Conservation (phyloP, 2,888 invertebrate species). For the Lochmaea crataegi region DNA sequence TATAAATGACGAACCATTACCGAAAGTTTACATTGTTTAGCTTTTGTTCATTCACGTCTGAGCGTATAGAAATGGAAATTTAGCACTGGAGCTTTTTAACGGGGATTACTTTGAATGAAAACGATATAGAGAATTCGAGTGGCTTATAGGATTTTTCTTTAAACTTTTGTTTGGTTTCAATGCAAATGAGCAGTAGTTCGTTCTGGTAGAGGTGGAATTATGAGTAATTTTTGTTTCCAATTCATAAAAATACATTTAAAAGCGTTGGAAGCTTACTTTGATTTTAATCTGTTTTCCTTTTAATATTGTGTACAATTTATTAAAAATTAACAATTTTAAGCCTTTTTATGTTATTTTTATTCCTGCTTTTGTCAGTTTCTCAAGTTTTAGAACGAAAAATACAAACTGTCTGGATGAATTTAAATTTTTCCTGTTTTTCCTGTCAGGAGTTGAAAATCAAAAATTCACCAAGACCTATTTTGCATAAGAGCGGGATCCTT, state of each 20-base stretch:
- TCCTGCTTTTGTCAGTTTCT: neutral
- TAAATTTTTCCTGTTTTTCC: no score
- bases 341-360: neutral
- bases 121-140: neutral
- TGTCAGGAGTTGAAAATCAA: no score
- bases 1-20: conserved; percentile 2
- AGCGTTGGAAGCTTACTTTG: no score
- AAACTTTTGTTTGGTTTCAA: no score
- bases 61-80: conserved; percentile 15
- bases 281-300: no score
- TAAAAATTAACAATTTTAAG: neutral
- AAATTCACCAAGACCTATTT: no score
- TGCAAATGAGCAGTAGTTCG: no score
- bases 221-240: no score
- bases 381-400: neutral
- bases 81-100: neutral
- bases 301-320: neutral
- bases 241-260: no score
- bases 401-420: no score
- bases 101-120: conserved; percentile 1
- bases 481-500: no score
- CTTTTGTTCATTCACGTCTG: conserved; percentile 3
- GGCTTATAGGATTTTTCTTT: neutral
- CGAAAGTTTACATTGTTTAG: conserved; percentile 6
- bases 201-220: no score